phyloP scores from a whole-genome alignment of 2,797 vertebrate genomes.

The Oryzias sinensis region DNA sequence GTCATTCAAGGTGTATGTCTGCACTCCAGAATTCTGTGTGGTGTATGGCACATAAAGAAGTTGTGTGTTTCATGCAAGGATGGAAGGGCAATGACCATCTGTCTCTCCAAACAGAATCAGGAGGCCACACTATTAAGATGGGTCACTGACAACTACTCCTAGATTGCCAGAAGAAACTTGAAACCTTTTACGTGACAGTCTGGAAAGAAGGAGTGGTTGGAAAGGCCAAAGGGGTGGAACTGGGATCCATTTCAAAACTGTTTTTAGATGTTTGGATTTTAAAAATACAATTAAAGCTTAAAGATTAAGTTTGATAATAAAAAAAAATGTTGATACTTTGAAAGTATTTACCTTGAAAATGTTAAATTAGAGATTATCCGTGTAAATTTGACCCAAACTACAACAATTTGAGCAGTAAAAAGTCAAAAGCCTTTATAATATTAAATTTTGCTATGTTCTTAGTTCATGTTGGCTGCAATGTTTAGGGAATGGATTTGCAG shows the following conservation, averaged over 20 bases:
- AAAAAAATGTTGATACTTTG: background rate
- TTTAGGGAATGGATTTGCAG: background rate
- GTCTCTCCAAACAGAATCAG: background rate
- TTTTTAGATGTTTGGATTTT: slow-evolving; percentile 8
- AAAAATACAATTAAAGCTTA: background rate
- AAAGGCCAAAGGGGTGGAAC: slow-evolving; percentile 2
- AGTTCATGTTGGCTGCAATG: background rate
- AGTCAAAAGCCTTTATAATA: too few species aligned
- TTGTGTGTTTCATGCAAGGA: background rate
- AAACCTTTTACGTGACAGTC: slow-evolving; percentile 8
- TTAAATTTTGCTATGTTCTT: background rate
- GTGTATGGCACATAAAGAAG: background rate
- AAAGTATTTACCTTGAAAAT: too few species aligned
- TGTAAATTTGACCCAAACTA: too few species aligned
- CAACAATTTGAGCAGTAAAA: too few species aligned
- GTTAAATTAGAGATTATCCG: too few species aligned
- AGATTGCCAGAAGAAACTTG: slow-evolving; percentile 12
- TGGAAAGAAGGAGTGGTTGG: background rate
- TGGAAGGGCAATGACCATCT: background rate
- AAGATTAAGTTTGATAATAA: background rate
- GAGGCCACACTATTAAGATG: background rate
- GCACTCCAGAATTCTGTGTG: background rate
- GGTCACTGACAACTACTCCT: slow-evolving; percentile 2
- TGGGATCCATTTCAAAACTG: background rate
- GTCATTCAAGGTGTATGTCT: background rate